Conservation (phyloP, 23 tunicate genomes). For the Aplidium turbinatum region DNA sequence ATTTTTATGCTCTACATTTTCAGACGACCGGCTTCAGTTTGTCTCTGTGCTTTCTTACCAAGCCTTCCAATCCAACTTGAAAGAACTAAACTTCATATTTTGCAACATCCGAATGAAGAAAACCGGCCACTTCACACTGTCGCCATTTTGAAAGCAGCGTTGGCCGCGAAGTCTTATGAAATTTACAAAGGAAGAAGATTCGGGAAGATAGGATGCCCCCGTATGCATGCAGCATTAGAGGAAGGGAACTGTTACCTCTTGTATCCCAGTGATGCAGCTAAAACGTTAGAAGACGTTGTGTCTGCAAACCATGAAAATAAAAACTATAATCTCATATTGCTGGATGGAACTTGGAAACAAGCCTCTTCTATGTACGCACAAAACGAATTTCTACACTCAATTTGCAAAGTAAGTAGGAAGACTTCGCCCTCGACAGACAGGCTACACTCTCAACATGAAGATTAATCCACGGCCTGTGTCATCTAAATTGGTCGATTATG, state of each 20-base stretch:
- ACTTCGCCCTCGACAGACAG: too few species aligned
- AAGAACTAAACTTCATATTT: conserved; percentile 44
- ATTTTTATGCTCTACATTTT: not conserved
- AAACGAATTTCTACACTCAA: conserved; percentile 47
- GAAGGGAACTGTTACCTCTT: conserved; percentile 48
- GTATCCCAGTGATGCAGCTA: conserved; percentile 66
- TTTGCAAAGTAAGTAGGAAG: conserved; percentile 42
- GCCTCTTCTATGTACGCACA: conserved; percentile 72
- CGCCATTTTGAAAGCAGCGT: conserved; percentile 53
- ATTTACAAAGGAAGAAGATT: conserved; percentile 52
- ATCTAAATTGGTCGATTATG: too few species aligned
- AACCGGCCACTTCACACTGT: conserved; percentile 77
- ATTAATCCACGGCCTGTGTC: too few species aligned
- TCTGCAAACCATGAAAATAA: not conserved
- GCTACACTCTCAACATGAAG: too few species aligned
- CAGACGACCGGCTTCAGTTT: conserved; percentile 77
- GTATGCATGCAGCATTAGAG: conserved; percentile 29
- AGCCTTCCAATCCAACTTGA: conserved; percentile 21
- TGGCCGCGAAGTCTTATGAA: conserved; percentile 21
- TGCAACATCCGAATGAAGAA: conserved; percentile 90
- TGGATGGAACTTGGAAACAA: conserved; percentile 99
- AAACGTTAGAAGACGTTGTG: conserved; percentile 26
- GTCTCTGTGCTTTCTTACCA: conserved; percentile 66
- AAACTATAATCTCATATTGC: conserved; percentile 42
- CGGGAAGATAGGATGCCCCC: conserved; percentile 25